A percentile compares a stretch with the other conserved stretches of the same genome.
phyloP scores from a whole-genome alignment of 2,797 vertebrate genomes.

The Gymnopithys bicolor region DNA sequence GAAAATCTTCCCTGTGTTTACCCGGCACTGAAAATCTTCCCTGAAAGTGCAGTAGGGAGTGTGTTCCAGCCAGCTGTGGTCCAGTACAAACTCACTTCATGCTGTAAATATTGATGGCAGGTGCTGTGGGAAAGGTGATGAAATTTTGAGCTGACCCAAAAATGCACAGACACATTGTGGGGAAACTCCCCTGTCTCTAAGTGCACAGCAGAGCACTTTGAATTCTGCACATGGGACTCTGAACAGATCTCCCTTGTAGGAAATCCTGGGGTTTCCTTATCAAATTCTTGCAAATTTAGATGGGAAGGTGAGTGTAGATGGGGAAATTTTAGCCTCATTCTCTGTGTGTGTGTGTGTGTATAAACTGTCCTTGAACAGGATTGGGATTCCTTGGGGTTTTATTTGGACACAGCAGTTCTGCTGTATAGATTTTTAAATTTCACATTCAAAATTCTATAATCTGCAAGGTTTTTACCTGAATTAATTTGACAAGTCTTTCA shows the following conservation, averaged over 20 bases:
- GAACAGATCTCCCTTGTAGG: neutral
- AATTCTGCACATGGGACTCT: neutral
- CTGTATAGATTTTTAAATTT: neutral
- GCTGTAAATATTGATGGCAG: neutral
- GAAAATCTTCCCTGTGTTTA: neutral
- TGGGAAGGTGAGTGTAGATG: neutral
- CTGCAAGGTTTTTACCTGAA: neutral
- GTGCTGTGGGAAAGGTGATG: conserved; percentile 1
- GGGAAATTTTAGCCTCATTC: neutral
- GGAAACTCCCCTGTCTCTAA: neutral
- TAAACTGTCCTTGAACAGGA: neutral
- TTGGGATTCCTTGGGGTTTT: neutral
- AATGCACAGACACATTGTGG: neutral
- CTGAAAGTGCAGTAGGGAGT: neutral
- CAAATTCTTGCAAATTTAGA: neutral
- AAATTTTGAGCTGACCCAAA: neutral
- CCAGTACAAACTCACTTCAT: neutral
- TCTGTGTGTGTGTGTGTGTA: neutral
- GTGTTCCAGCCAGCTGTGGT: neutral
- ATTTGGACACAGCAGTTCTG: neutral
- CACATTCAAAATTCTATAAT: neutral
- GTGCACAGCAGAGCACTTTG: neutral
- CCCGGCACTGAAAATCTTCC: neutral
- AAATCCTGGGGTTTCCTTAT: neutral
- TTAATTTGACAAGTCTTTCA: neutral